phyloP scores from a whole-genome alignment of 2,888 invertebrate species.

The Epirrita christyi region DNA sequence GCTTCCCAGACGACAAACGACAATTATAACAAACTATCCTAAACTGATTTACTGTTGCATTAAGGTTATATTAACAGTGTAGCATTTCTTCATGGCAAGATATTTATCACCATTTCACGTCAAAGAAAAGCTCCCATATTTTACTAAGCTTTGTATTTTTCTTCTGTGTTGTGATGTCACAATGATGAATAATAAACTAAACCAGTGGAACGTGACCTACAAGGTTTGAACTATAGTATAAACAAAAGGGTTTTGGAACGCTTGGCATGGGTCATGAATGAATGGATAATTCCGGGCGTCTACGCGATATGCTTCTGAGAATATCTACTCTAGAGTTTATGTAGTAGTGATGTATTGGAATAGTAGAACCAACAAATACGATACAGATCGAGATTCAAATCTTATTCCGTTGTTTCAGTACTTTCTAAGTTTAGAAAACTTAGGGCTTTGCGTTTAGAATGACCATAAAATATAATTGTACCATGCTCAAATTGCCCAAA shows the following conservation, averaged over 20 bases:
- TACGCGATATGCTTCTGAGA: slow-evolving; percentile 68
- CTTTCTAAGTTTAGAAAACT: background rate
- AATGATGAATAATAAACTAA: slow-evolving; percentile 53
- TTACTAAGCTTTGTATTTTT: slow-evolving; percentile 39
- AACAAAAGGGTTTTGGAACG: slow-evolving; percentile 43
- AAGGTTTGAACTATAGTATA: slow-evolving; percentile 39
- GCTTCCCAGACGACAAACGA: slow-evolving; percentile 16
- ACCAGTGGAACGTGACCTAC: slow-evolving; percentile 51
- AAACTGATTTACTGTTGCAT: background rate
- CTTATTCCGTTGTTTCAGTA: background rate
- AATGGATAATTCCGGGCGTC: slow-evolving; percentile 58
- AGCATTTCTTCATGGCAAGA: background rate
- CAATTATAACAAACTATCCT: background rate
- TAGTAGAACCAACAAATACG: background rate
- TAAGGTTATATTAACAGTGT: background rate
- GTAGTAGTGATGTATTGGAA: slow-evolving; percentile 3
- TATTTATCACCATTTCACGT: slow-evolving; percentile 26
- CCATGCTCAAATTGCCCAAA: no score
- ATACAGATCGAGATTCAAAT: background rate
- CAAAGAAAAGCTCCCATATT: slow-evolving; percentile 6
- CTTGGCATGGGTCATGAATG: slow-evolving; percentile 68
- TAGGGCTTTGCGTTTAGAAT: background rate
- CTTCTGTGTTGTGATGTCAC: slow-evolving; percentile 46
- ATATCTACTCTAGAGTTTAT: slow-evolving; percentile 65
- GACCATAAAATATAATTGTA: no score